Evolutionary conservation across 2,797 vertebrate genomes (phyloP).

Genomic region (Sebastes nivosus): DNA sequence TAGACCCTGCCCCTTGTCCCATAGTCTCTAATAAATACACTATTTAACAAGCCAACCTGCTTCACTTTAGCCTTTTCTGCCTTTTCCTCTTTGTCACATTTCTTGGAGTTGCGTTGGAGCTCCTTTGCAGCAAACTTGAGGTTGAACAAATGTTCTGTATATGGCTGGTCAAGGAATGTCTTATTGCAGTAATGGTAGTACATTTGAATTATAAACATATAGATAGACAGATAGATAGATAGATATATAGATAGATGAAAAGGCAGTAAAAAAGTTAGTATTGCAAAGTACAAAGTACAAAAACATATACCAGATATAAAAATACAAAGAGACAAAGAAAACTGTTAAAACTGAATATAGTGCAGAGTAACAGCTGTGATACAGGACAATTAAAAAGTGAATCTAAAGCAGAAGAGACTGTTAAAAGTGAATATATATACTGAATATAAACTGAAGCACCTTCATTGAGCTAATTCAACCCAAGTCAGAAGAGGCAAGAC

Average conservation of each 20-base stretch:
- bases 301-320: too few species aligned
- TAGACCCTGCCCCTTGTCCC: not conserved
- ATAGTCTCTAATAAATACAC: not conserved
- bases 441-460: not conserved
- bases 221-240: too few species aligned
- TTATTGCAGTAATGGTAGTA: not conserved
- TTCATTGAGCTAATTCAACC: not conserved
- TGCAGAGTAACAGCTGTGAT: too few species aligned
- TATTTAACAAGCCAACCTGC: conserved; percentile 61
- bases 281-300: too few species aligned
- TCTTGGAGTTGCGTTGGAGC: conserved; percentile 79
- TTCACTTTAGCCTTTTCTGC: conserved; percentile 84
- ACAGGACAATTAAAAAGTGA: too few species aligned
- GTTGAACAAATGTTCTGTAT: conserved; percentile 79
- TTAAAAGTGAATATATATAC: not conserved
- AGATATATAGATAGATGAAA: too few species aligned
- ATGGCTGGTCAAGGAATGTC: conserved; percentile 23
- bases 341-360: too few species aligned
- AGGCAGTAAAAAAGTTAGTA: too few species aligned
- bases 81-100: conserved; percentile 83
- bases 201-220: not conserved
- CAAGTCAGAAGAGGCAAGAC: not conserved
- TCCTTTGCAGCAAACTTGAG: conserved; percentile 83
- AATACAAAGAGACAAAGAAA: too few species aligned
- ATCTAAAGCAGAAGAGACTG: too few species aligned